These are phyloP conservation scores for Cinara cedri DNA, from an alignment of 2,888 invertebrate species.

Conservation along the genomic window DNA sequence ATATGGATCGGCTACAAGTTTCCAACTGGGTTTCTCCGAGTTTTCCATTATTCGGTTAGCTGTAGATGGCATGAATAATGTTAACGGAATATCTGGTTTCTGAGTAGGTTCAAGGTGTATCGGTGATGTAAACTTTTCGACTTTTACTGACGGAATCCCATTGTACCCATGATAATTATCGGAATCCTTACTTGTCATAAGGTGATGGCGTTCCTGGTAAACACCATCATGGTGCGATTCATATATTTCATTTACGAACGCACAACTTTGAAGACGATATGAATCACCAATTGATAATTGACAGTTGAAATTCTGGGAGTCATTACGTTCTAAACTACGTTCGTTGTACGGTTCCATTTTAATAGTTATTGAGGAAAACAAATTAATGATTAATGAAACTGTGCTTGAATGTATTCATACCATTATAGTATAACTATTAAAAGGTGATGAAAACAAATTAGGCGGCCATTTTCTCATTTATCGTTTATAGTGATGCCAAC, in stretches of 20 bases:
- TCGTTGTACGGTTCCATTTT: constrained; percentile 52
- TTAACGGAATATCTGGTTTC: constrained; percentile 34
- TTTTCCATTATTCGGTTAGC: constrained; percentile 25
- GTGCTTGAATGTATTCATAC: too few relatives aligned
- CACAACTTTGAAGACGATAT: constrained; percentile 36
- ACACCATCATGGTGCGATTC: not conserved
- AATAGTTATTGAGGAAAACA: too few relatives aligned
- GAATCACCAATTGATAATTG: constrained; percentile 37
- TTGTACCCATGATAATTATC: constrained; percentile 33
- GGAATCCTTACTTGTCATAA: constrained; percentile 24
- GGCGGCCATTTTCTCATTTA: too few relatives aligned
- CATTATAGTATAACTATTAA: too few relatives aligned
- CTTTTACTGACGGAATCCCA: constrained; percentile 27
- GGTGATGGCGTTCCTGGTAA: constrained; percentile 43
- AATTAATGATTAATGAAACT: too few relatives aligned
- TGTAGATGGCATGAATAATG: not conserved
- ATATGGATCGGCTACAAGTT: constrained; percentile 87
- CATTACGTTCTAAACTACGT: constrained; percentile 49
- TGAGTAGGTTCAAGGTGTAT: constrained; percentile 22
- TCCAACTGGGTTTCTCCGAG: constrained; percentile 70
- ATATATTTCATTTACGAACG: too few relatives aligned
- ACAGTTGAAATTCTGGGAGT: constrained; percentile 41
- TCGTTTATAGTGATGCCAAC: too few relatives aligned
- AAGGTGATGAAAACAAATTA: too few relatives aligned
- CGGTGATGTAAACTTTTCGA: constrained; percentile 47